Conservation (phyloP, 2,113 vertebrate genomes). For the Colaptes auratus region DNA sequence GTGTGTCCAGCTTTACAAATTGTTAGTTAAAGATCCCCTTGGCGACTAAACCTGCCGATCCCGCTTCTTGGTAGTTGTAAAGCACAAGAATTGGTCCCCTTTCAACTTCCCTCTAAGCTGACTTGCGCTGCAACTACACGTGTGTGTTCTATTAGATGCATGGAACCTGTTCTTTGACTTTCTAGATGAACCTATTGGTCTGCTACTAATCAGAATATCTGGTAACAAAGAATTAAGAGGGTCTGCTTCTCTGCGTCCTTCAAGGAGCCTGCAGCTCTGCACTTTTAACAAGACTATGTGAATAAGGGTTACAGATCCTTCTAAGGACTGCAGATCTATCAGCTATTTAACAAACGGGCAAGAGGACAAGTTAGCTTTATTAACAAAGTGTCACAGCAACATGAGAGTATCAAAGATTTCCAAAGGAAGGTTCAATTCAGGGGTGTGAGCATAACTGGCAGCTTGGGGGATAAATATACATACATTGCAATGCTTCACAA, state of each 20-base stretch:
- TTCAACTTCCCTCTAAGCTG: background rate
- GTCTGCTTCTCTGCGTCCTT: background rate
- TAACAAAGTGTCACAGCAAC: background rate
- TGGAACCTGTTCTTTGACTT: background rate
- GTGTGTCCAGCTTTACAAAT: background rate
- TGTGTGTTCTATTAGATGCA: background rate
- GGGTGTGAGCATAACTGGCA: background rate
- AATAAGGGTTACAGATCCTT: background rate
- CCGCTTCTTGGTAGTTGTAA: background rate
- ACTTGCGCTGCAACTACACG: fast-evolving
- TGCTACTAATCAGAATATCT: background rate
- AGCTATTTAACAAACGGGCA: background rate
- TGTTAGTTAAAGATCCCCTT: fast-evolving
- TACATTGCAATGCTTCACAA: background rate
- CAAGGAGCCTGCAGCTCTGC: background rate
- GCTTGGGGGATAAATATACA: background rate
- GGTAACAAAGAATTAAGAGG: background rate
- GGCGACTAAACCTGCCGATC: background rate
- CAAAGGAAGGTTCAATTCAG: background rate
- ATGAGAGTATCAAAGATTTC: background rate
- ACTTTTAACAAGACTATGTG: background rate
- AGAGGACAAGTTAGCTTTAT: background rate
- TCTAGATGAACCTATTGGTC: background rate
- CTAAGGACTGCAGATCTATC: background rate
- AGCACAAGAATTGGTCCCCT: background rate